Conservation (phyloP, 2,888 invertebrate genomes). For the Trichacis sp. region DNA sequence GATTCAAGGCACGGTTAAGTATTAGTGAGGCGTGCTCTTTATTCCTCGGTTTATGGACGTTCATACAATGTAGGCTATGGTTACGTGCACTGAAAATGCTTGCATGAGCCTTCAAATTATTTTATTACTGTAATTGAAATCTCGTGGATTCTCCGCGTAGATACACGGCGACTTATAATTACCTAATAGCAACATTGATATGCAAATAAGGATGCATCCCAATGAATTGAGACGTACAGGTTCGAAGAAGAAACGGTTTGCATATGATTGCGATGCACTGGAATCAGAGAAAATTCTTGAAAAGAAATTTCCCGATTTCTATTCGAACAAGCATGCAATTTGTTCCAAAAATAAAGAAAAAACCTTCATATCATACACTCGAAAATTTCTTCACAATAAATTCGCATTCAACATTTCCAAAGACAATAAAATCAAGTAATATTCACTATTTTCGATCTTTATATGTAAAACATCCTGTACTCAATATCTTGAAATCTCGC, state of each 20-base stretch:
- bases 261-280: no score
- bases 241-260: neutral
- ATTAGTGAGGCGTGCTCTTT: constrained; percentile 23
- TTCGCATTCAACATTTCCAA: no score
- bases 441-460: no score
- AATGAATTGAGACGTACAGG: neutral
- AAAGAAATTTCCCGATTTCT: no score
- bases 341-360: no score
- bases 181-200: neutral
- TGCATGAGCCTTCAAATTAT: constrained; percentile 24
- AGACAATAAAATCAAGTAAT: no score
- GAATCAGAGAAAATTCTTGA: no score
- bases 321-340: no score
- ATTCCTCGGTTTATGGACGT: constrained; percentile 37
- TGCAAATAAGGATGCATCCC: neutral
- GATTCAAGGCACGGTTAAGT: constrained; percentile 32
- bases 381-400: no score
- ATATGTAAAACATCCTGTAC: no score
- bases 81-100: constrained; percentile 10
- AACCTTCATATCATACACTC: no score
- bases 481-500: no score
- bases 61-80: constrained; percentile 31
- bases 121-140: constrained; percentile 43
- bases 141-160: constrained; percentile 1
- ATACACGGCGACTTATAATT: neutral